Percentiles rank a stretch among this genome's conserved stretches.
Conservation (phyloP, 2,888 invertebrate species). For the Phymatocera aterrima region DNA sequence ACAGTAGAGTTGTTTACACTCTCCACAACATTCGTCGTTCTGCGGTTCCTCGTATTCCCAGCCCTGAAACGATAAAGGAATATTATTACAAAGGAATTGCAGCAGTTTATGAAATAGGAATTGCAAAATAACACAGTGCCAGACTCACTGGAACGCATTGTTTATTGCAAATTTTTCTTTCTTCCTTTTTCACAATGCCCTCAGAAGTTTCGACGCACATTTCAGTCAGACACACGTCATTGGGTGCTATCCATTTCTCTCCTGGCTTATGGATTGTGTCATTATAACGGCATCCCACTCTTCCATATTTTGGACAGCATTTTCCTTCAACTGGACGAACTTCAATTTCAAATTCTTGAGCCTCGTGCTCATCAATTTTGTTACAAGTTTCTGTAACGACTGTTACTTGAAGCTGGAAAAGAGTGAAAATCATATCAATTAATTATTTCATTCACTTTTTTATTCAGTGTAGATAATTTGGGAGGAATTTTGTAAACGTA, state of each 20-base stretch:
- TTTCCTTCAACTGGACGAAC: constrained; percentile 74
- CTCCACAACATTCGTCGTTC: constrained; percentile 79
- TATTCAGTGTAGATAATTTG: too few relatives aligned
- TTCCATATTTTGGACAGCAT: constrained; percentile 78
- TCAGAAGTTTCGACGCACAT: constrained; percentile 75
- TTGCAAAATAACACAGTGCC: neutral
- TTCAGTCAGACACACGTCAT: constrained; percentile 77
- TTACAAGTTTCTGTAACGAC: constrained; percentile 77
- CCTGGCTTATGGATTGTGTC: constrained; percentile 76
- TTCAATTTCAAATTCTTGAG: constrained; percentile 76
- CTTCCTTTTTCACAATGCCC: constrained; percentile 74
- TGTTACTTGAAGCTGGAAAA: constrained; percentile 78
- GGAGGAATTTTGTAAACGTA: constrained; percentile 63
- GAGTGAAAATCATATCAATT: constrained; percentile 51
- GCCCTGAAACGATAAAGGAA: too few relatives aligned
- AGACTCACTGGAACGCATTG: constrained; percentile 72
- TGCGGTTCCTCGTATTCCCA: constrained; percentile 68
- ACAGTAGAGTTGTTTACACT: constrained; percentile 79
- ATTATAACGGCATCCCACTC: constrained; percentile 78
- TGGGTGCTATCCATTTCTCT: constrained; percentile 74
- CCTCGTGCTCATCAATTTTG: constrained; percentile 69
- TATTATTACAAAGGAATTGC: too few relatives aligned
- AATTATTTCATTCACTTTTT: too few relatives aligned
- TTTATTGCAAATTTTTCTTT: constrained; percentile 74
- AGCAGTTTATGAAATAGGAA: neutral